Base-by-base conservation (phyloP, 1,140 invertebrate genomes). In the Mizuhopecten yessoensis region DNA sequence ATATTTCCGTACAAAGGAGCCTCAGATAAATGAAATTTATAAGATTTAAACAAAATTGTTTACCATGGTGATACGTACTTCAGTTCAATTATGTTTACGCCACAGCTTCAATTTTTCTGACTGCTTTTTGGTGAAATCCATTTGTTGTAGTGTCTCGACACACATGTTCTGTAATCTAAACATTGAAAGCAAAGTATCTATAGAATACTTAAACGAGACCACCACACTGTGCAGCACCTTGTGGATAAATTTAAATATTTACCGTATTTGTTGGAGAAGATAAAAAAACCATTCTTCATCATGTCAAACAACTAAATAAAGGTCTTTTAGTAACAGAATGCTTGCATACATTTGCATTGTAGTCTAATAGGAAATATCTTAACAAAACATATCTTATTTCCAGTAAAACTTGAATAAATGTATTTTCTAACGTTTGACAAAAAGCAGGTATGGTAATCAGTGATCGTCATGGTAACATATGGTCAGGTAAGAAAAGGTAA, bases 271-370 rank as follows among this genome's bases (percentile, higher is more conserved):
- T 75, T n/a, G 11, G 57, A 75, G 29, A n/a, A 75, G 57, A 75
- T 29, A 75, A 29, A 17, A 75, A 75, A 5, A 29, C 23, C 23
- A 75, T 75, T 75, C 23, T 75, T 2, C 29, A n/a, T 7, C 23
- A n/a, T 5, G n/a, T 17, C 3, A 75, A 75, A n/a, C n/a, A n/a
- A n/a, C n/a, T n/a, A n/a, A 75, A 7, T 17, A 75, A 75, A n/a
- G n/a, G 20, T 49, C 45, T 17, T 49, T 20, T 13, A 20, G 10
- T 20, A 10, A 49, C 11, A 29, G 57, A 29, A n/a, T 75, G 29
- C 57, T 75, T n/a, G 57, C 9, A 75, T 75, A n/a, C n/a, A 75
- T 75, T 75, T 75, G 57, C n/a, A 75, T 75, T 75, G 57, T 29
- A 75, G 2, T 75, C 20, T 57, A 13, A 45, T 17, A 75, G 57